Conservation (phyloP, 35 echinoderm and acorn worm species). For the Apostichopus californicus region DNA sequence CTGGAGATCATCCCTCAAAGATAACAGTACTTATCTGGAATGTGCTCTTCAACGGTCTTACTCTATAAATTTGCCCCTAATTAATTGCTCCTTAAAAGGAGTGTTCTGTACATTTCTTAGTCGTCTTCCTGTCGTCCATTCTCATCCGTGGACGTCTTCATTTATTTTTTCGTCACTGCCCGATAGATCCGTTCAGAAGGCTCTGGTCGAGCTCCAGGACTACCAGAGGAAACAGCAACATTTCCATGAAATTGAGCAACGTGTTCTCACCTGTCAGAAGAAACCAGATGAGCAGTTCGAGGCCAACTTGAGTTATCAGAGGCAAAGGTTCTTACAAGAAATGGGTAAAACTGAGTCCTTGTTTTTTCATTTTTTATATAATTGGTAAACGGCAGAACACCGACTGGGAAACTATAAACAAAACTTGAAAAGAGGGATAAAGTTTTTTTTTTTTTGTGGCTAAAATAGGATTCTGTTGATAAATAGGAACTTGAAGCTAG, state of each 20-base stretch:
- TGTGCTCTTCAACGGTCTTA: too few species aligned
- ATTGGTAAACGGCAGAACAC: too few species aligned
- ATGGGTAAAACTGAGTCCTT: conserved; percentile 55
- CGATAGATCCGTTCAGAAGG: conserved; percentile 80
- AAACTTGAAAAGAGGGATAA: too few species aligned
- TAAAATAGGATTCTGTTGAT: too few species aligned
- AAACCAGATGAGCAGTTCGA: conserved; percentile 88
- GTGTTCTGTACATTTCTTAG: neutral
- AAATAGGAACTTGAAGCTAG: too few species aligned
- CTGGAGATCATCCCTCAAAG: too few species aligned
- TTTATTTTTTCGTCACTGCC: neutral
- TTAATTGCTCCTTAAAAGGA: neutral
- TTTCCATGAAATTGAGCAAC: conserved; percentile 74
- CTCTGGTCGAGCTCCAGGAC: conserved; percentile 87
- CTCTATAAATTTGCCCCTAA: too few species aligned
- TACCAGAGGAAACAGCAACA: conserved; percentile 91
- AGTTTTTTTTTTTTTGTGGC: too few species aligned
- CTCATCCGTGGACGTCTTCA: neutral
- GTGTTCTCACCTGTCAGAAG: conserved; percentile 53
- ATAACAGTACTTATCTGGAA: too few species aligned
- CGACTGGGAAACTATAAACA: too few species aligned
- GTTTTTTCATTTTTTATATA: too few species aligned
- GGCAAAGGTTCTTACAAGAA: conserved; percentile 68
- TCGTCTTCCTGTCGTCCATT: neutral
- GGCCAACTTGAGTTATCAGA: conserved; percentile 81